Conservation (phyloP, 2,113 vertebrate species). For the Psittacus erithacus region DNA sequence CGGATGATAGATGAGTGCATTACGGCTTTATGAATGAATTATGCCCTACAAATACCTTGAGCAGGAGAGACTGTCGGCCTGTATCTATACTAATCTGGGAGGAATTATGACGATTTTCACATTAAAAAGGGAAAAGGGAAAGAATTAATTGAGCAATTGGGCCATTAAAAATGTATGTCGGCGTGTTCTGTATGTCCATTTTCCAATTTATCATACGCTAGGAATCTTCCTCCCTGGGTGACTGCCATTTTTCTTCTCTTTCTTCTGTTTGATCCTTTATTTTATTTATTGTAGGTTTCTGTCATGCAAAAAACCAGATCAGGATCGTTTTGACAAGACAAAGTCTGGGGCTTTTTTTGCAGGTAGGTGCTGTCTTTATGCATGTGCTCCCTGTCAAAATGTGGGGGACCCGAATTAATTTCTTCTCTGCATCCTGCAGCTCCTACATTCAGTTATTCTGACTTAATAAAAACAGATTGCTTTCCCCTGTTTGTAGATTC, state of each 20-base stretch:
- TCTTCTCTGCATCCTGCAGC: neutral
- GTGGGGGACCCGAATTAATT: neutral
- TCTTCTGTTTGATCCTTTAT: constrained; percentile 33
- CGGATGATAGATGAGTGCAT: constrained; percentile 92
- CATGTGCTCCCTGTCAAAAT: neutral
- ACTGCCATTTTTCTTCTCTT: constrained; percentile 64
- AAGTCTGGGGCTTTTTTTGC: constrained; percentile 60
- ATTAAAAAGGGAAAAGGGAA: constrained; percentile 83
- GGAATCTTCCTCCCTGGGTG: constrained; percentile 60
- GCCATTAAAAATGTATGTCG: constrained; percentile 83
- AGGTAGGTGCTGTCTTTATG: constrained; percentile 46
- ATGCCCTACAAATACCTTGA: constrained; percentile 95
- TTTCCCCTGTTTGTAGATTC: neutral
- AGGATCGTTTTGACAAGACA: constrained; percentile 76
- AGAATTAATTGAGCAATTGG: constrained; percentile 92
- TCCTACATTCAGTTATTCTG: neutral
- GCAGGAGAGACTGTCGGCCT: constrained; percentile 88
- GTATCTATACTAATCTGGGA: constrained; percentile 93
- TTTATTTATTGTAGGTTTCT: constrained; percentile 69
- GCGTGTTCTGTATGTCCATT: constrained; percentile 81
- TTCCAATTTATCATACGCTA: constrained; percentile 81
- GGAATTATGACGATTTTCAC: constrained; percentile 91
- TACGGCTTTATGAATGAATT: constrained; percentile 97
- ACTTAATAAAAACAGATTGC: neutral
- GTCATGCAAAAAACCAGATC: constrained; percentile 70